Evolutionary conservation across 2,797 vertebrate genomes (phyloP).

Genomic region (Synaphobranchus kaupii): DNA sequence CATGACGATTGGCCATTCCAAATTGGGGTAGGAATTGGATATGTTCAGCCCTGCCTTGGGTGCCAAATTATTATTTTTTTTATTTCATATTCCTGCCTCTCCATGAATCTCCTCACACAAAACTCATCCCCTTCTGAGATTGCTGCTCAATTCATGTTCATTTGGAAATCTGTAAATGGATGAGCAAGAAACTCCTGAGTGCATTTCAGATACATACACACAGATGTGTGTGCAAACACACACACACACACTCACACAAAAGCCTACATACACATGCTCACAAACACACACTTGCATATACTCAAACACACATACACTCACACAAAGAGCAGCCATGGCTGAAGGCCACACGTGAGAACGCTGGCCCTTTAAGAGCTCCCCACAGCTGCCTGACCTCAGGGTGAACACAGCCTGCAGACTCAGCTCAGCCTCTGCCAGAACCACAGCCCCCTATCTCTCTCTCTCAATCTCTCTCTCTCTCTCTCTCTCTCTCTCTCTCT

Average conservation of each 20-base stretch:
- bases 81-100: not conserved
- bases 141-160: not conserved
- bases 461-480: not conserved
- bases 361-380: slow-evolving; percentile 20
- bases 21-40: too few relatives aligned
- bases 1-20: too few relatives aligned
- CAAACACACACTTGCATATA: not conserved
- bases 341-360: too few relatives aligned
- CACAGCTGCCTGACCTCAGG: slow-evolving; percentile 24
- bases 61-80: not conserved
- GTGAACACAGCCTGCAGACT: slow-evolving; percentile 36
- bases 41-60: too few relatives aligned
- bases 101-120: too few relatives aligned
- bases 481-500: not conserved
- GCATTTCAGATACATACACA: too few relatives aligned
- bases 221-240: too few relatives aligned
- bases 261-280: not conserved
- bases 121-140: too few relatives aligned
- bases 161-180: not conserved
- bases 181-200: too few relatives aligned
- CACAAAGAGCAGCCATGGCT: not conserved
- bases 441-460: slow-evolving; percentile 20
- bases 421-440: slow-evolving; percentile 35
- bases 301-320: slow-evolving; percentile 19
- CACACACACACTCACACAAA: too few relatives aligned